These are phyloP conservation scores for Chaunax sp. DNA, from an alignment of 2,797 vertebrate species.

Conservation along the genomic window DNA sequence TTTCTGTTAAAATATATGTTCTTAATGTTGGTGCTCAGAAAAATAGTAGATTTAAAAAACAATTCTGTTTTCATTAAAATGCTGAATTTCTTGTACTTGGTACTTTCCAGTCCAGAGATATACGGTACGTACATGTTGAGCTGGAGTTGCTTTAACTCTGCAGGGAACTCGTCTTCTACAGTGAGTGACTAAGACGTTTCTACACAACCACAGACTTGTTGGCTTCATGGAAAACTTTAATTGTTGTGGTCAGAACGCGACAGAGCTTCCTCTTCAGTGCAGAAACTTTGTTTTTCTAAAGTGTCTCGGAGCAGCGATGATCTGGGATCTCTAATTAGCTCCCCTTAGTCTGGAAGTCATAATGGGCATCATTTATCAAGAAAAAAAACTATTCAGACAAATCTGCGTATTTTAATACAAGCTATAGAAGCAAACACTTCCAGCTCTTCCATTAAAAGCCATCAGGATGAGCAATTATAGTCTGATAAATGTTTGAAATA, in stretches of 20 bases:
- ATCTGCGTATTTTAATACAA: slow-evolving; percentile 27
- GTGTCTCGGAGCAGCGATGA: slow-evolving; percentile 33
- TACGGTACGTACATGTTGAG: no score
- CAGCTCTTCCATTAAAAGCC: slow-evolving; percentile 14
- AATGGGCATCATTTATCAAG: slow-evolving; percentile 50
- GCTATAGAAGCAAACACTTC: slow-evolving; percentile 9
- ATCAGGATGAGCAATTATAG: not conserved
- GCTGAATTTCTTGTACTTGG: no score
- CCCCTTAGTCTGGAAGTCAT: slow-evolving; percentile 48
- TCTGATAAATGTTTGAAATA: slow-evolving; percentile 23
- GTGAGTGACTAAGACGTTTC: not conserved
- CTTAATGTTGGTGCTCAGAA: not conserved
- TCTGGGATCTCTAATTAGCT: slow-evolving; percentile 58
- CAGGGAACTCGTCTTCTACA: not conserved
- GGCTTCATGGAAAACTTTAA: not conserved
- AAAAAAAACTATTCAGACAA: slow-evolving; percentile 29
- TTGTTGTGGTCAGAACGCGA: slow-evolving; percentile 6
- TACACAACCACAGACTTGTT: not conserved
- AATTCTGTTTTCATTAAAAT: no score
- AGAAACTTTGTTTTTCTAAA: slow-evolving; percentile 33
- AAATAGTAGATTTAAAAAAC: no score
- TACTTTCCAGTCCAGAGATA: not conserved
- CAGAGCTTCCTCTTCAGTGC: not conserved
- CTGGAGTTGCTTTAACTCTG: no score
- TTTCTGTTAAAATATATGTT: not conserved